Conservation (phyloP, 2,888 invertebrate species). For the Baronia brevicornis region DNA sequence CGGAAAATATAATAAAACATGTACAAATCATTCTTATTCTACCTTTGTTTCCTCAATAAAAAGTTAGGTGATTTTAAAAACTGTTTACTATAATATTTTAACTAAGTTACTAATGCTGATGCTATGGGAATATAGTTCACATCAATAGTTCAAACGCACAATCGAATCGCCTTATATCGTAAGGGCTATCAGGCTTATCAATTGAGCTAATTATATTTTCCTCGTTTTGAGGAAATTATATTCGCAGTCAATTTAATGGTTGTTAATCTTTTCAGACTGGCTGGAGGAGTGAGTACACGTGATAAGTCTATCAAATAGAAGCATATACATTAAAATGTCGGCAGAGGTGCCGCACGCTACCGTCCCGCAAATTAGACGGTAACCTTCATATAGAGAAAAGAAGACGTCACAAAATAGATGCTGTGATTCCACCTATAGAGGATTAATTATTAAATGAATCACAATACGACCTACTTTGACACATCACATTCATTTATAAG, state of each 20-base stretch:
- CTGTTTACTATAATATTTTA: no score
- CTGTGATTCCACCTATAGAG: slow-evolving; percentile 50
- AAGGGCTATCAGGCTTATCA: no score
- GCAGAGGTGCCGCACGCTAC: slow-evolving; percentile 30
- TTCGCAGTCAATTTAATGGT: slow-evolving; percentile 18
- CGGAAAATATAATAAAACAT: slow-evolving; percentile 2
- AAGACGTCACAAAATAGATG: slow-evolving; percentile 36
- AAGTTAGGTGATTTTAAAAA: no score
- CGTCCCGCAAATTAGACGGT: slow-evolving; percentile 26
- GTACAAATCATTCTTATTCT: no score
- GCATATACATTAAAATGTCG: slow-evolving; percentile 33
- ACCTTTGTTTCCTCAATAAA: no score
- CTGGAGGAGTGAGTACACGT: slow-evolving; percentile 95
- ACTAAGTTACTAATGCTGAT: no score
- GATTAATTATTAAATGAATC: slow-evolving; percentile 21
- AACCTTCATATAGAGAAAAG: slow-evolving; percentile 15
- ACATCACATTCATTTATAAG: slow-evolving; percentile 52
- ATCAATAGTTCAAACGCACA: no score
- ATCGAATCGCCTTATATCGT: no score
- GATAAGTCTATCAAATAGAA: slow-evolving; percentile 78
- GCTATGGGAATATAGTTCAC: no score
- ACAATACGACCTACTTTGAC: slow-evolving; percentile 24
- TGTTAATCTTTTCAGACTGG: slow-evolving; percentile 82
- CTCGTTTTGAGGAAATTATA: no score
- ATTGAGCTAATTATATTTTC: no score